A percentile compares a stretch with the other conserved stretches of the same genome.
phyloP scores from a whole-genome alignment of 2,888 invertebrate genomes.

The Diogma glabrata region DNA sequence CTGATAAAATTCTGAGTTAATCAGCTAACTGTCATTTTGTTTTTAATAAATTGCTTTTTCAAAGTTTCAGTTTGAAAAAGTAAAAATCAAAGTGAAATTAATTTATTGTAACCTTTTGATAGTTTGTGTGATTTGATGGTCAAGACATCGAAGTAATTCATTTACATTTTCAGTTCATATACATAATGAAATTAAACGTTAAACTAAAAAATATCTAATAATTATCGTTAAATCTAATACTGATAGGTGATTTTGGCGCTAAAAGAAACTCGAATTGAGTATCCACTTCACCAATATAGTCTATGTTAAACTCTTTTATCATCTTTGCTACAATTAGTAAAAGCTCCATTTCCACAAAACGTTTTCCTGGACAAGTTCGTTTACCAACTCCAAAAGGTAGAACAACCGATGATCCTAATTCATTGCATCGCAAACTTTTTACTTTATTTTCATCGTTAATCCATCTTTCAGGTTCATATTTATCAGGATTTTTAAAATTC shows the following conservation, averaged over 20 bases:
- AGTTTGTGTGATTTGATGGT: too few species aligned
- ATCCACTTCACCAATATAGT: constrained; percentile 54
- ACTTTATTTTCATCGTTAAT: constrained; percentile 32
- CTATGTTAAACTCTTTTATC: constrained; percentile 57
- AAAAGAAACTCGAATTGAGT: constrained; percentile 72
- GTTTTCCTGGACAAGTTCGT: constrained; percentile 74
- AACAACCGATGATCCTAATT: constrained; percentile 50
- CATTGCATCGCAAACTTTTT: constrained; percentile 18
- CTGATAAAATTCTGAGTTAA: too few species aligned
- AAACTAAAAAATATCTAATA: background rate
- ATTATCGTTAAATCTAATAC: constrained; percentile 48
- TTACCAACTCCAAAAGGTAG: constrained; percentile 71
- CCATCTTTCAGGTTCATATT: constrained; percentile 73
- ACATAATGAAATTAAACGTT: too few species aligned
- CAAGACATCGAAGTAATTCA: too few species aligned
- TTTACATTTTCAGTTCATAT: too few species aligned
- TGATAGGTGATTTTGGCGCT: constrained; percentile 62
- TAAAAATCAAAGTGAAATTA: too few species aligned
- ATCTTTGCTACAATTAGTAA: constrained; percentile 63
- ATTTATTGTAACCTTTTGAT: too few species aligned
- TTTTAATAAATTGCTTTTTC: too few species aligned
- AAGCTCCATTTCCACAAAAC: constrained; percentile 68
- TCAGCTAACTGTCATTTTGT: too few species aligned
- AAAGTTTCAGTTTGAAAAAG: too few species aligned
- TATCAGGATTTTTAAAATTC: constrained; percentile 59